These are phyloP conservation scores for Tetraodon nigroviridis DNA, from an alignment of 2,113 vertebrate genomes.

Conservation along the genomic window DNA sequence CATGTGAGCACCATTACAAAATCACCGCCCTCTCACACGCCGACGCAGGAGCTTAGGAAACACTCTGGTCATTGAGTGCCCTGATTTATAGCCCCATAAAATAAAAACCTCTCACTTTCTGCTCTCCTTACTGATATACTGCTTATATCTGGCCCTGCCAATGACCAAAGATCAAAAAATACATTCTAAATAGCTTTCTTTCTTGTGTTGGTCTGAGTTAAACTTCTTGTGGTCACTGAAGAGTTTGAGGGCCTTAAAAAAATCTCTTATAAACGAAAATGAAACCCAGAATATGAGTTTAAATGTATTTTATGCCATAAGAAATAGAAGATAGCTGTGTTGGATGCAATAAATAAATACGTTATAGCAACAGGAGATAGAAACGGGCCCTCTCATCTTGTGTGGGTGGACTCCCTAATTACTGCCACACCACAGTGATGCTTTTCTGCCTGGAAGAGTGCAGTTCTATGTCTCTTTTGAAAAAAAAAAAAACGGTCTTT, in stretches of 20 bases:
- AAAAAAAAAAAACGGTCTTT: constrained; percentile 1
- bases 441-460: constrained; percentile 20
- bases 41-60: constrained; percentile 8
- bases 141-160: background rate
- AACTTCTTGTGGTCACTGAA: constrained; percentile 18
- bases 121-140: constrained; percentile 11
- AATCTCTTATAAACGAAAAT: constrained; percentile 39
- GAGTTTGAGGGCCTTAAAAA: constrained; percentile 31
- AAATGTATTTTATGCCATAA: background rate
- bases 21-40: too few species aligned
- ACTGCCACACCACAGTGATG: constrained; percentile 31
- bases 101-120: constrained; percentile 26
- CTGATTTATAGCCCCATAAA: constrained; percentile 24
- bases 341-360: constrained; percentile 19
- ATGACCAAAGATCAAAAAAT: background rate
- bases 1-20: too few species aligned
- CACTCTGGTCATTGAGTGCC: constrained; percentile 15
- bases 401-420: constrained; percentile 39
- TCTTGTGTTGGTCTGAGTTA: constrained; percentile 33
- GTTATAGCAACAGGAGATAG: constrained; percentile 9
- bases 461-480: constrained; percentile 8
- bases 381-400: background rate
- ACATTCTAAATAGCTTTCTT: background rate
- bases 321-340: background rate
- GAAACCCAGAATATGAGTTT: too few species aligned